Conservation (phyloP, 2,888 invertebrate species). For the Phoenoteleia sp. region DNA sequence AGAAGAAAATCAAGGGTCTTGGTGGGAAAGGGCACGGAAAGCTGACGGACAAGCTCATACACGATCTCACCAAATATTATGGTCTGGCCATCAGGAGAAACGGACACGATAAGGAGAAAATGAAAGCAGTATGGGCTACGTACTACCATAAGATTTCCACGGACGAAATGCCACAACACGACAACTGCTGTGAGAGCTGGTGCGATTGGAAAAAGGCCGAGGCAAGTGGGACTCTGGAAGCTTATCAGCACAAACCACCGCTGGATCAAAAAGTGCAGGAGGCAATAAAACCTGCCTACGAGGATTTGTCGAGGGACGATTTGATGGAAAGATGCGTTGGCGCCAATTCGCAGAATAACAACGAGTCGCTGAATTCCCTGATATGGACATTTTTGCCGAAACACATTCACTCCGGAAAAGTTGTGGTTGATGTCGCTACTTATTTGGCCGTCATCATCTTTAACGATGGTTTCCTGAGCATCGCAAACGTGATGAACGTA, state of each 20-base stretch:
- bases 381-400: conserved; percentile 71
- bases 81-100: conserved; percentile 73
- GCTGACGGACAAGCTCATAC: conserved; percentile 37
- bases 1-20: conserved; percentile 20
- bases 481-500: no score
- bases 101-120: conserved; percentile 59
- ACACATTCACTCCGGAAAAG: conserved; percentile 60
- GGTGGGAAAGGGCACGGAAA: conserved; percentile 40
- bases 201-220: conserved; percentile 47
- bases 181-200: conserved; percentile 22
- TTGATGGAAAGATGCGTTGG: conserved; percentile 58
- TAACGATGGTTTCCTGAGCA: conserved; percentile 57
- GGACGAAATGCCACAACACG: not conserved
- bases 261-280: conserved; percentile 43
- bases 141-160: conserved; percentile 24
- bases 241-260: conserved; percentile 40
- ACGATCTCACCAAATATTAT: conserved; percentile 54
- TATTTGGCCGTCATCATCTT: conserved; percentile 61
- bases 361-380: conserved; percentile 66
- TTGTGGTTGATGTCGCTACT: conserved; percentile 60
- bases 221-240: conserved; percentile 11
- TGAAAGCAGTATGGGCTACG: conserved; percentile 59
- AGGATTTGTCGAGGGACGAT: conserved; percentile 66
- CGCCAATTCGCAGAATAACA: conserved; percentile 69
- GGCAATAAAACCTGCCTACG: conserved; percentile 60